Evolutionary conservation across 2,888 invertebrate genomes (phyloP), one percentile per base, ranked within the genome.

Genomic region (Melangyna quadrimaculata): DNA sequence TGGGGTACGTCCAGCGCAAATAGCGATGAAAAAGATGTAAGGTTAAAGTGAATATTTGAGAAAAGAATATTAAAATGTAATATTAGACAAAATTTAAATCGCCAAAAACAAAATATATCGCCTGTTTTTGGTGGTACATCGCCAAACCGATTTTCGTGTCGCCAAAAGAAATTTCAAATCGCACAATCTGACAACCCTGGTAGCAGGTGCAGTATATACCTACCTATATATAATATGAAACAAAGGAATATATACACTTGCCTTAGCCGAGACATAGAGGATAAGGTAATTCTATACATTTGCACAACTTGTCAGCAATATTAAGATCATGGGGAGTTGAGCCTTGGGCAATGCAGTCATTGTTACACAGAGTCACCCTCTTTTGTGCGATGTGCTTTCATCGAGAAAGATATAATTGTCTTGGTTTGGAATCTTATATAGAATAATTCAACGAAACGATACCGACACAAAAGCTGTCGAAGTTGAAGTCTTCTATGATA

Each of bases 281-380:
- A 67, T 51, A 71, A 67, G 48, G 77, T 53, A 67, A 71, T 70
- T 59, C 55, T 57, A 71, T 77, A 63, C 55, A 48, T 67, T 65
- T 63, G 55, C 27, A 45, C 37, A 65, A 65, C 29, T 51, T 57
- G 55, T 51, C 55, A 35, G 63, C 40, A 51, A 63, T 14, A 70
- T 37, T 29, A 43, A 40, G 51, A 32, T 51, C 14, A 57, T 32
- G 29, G 55, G 48, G 27, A 24, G 72, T 14, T 24, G 55, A 55
- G 35, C 74, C 74, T 19, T 10, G 22, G 70, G 75, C 40, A 40
- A 51, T 59, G 70, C 74, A 57, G 71, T 59, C 32, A 37, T 65
- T 59, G 24, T 63, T 24, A 53, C 51, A 65, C 48, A 61, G 40
- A 59, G 59, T 70, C 40, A n/a, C 22, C 19, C 69, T 35, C 61